Conservation (phyloP, 2,797 vertebrate genomes). For the Limnodromus scolopaceus region DNA sequence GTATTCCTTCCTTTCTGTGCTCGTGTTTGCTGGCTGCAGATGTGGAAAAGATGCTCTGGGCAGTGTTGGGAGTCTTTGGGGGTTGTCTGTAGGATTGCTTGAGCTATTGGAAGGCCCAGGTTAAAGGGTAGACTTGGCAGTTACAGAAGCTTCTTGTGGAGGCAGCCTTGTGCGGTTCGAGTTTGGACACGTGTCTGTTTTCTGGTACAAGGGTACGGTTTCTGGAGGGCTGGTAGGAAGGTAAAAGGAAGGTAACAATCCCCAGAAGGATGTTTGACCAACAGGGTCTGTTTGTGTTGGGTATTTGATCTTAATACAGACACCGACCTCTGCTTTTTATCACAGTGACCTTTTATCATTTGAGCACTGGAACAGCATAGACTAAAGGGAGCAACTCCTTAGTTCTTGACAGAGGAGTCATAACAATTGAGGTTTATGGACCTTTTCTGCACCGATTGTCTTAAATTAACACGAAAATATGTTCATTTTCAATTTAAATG, state of each 20-base stretch:
- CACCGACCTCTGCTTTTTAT: not conserved
- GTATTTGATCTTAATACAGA: not conserved
- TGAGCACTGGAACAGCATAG: fast-evolving
- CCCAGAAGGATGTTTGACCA: not conserved
- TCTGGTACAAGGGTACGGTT: not conserved
- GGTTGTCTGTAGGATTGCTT: not conserved
- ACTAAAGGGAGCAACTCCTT: not conserved
- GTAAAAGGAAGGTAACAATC: fast-evolving
- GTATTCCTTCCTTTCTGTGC: not conserved
- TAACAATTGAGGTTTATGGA: not conserved
- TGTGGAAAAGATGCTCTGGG: not conserved
- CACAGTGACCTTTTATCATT: not conserved
- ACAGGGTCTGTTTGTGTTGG: not conserved
- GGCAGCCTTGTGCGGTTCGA: not conserved
- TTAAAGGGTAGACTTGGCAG: not conserved
- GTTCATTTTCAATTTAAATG: not conserved
- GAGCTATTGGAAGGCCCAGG: not conserved
- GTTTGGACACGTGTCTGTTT: not conserved
- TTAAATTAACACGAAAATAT: not conserved
- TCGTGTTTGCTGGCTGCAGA: fast-evolving
- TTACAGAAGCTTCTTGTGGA: not conserved
- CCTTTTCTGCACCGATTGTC: not conserved
- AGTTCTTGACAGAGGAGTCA: not conserved
- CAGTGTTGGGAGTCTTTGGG: not conserved
- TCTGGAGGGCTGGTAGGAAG: not conserved